Evolutionary conservation across 2,888 invertebrate species (phyloP).

Genomic region (Pyrochroa serraticornis): DNA sequence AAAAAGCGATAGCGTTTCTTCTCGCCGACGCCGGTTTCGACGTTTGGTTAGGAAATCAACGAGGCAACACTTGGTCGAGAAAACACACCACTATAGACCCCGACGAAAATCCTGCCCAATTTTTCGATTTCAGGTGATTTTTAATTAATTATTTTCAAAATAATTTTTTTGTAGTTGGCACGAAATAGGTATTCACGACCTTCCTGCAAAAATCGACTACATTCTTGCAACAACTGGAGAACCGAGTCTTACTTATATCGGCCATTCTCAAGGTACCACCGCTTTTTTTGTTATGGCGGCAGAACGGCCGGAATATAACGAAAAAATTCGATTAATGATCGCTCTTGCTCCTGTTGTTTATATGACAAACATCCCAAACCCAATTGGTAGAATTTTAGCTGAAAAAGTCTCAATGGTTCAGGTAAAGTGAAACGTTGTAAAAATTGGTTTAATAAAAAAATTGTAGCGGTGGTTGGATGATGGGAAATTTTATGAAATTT

Average conservation of each 20-base stretch:
- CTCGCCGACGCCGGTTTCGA: conserved; percentile 49
- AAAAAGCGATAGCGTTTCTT: conserved; percentile 34
- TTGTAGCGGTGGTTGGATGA: not conserved
- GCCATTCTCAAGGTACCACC: conserved; percentile 63
- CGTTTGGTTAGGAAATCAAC: conserved; percentile 73
- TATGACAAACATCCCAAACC: conserved; percentile 54
- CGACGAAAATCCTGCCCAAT: conserved; percentile 43
- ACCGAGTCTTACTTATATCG: conserved; percentile 12
- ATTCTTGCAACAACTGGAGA: conserved; percentile 12
- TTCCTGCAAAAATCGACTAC: conserved; percentile 22
- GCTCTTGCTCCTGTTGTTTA: conserved; percentile 71
- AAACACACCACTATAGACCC: conserved; percentile 55
- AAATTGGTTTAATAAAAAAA: not conserved
- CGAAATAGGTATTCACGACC: conserved; percentile 16
- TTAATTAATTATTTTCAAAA: not conserved
- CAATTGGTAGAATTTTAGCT: not conserved
- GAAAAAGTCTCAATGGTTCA: not conserved
- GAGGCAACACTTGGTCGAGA: conserved; percentile 71
- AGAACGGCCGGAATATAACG: conserved; percentile 65
- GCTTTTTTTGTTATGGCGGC: conserved; percentile 68
- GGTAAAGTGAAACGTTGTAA: not conserved
- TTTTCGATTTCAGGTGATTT: conserved; percentile 47
- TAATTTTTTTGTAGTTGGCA: conserved; percentile 10
- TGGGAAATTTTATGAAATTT: not conserved
- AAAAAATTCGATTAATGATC: conserved; percentile 67